Conservation (phyloP, 2,113 vertebrate genomes). For the Syrmaticus mikado region DNA sequence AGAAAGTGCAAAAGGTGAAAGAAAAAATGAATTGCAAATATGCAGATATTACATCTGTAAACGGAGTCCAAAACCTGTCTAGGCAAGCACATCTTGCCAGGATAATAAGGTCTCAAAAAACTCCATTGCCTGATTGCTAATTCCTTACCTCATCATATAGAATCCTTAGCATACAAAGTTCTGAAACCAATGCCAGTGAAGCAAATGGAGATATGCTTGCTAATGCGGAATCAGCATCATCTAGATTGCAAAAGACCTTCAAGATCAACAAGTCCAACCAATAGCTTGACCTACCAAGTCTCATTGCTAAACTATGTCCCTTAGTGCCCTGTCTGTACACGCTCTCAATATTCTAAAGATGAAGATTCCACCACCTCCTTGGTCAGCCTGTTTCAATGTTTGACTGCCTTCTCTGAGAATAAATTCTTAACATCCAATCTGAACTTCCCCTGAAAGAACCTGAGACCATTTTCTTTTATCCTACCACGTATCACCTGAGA, state of each 20-base stretch:
- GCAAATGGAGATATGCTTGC: not conserved
- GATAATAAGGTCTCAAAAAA: conserved; percentile 4
- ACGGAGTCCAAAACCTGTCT: not conserved
- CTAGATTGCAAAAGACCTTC: not conserved
- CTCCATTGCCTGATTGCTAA: not conserved
- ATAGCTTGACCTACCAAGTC: not conserved
- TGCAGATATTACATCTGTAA: not conserved
- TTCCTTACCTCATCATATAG: not conserved
- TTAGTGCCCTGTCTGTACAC: not conserved
- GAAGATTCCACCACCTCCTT: not conserved
- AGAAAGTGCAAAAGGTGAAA: not conserved
- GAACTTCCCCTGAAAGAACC: not conserved
- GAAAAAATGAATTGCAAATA: not conserved
- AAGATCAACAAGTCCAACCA: not conserved
- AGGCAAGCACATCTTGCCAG: not conserved
- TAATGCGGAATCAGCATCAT: not conserved
- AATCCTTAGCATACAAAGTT: not conserved
- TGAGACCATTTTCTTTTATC: not conserved
- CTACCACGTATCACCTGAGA: not conserved
- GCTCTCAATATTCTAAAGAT: not conserved
- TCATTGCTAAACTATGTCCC: not conserved
- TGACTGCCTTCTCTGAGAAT: not conserved
- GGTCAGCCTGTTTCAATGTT: not conserved
- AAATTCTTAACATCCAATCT: not conserved
- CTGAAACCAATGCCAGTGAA: not conserved